Base-by-base conservation (phyloP, 2,113 vertebrate species). In the Egretta garzetta region DNA sequence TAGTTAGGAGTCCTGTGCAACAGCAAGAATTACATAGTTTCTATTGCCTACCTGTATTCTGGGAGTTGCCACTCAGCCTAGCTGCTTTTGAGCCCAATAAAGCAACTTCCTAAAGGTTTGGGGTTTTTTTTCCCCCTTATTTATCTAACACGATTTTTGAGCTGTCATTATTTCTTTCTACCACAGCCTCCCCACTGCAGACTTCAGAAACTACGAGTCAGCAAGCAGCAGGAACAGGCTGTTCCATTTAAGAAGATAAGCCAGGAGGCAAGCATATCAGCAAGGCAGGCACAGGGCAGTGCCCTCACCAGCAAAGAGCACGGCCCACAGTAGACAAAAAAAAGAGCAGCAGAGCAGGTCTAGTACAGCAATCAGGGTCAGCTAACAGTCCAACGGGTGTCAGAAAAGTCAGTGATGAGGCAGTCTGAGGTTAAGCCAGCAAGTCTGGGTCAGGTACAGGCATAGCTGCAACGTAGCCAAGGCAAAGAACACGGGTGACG, bases 381-480 rank as follows among this genome's bases (percentile, higher is more conserved):
- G 30, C 6, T 16, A 41, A 11, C 12, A 49, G 39, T 13, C 20
- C n/a, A 16, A 3, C 0, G 6, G 10, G 8, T 32, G 23, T 9
- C 39, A 45, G 35, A 35, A 19, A 32, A 70, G 20, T 1, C 15
- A 18, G 41, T 1, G 7, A 15, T 12, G n/a, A 47, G 14, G 26
- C 32, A 53, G 45, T 1, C 32, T 3, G 21, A 35, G 30, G 21
- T 50, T 41, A 32, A 81, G 43, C 15, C 41, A n/a, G 26, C 2
- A 7, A 27, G 37, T 4, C 37, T 19, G 59, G 23, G 30, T 39
- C 30, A 23, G 56, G 55, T 35, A 24, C 17, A 28, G 39, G 17
- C 21, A 19, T 4, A 28, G 22, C 50, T 53, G 35, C 52, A 19
- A 17, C 0, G 0, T 1, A 33, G 35, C 50, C 2, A 0, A 15